Evolutionary conservation across 2,113 vertebrate genomes (phyloP), one percentile per base, ranked within the genome.

Genomic region (Arothron firmamentum): DNA sequence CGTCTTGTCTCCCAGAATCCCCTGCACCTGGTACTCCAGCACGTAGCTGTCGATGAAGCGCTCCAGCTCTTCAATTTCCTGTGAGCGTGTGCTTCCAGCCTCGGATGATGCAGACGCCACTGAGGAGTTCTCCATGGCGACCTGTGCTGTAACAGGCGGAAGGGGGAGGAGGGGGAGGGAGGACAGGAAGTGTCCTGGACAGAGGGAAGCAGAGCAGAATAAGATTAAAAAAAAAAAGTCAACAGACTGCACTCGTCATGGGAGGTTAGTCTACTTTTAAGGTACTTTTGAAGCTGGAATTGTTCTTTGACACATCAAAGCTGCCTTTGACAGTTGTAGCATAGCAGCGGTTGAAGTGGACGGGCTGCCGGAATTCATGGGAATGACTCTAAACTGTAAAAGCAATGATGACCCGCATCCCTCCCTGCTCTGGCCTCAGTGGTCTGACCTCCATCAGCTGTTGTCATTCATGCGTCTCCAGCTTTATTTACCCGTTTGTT

Each of bases 31-130:
- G 76, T 99, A 99, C 82, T 99, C 97, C 51, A 99, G 91, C 56
- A 99, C 95, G 0, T 98, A 99, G 88, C 96, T 98, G 89, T 99
- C 96, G 0, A 98, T 99, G 86, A 99, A 99, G 23, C 96, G 93
- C 65, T 99, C 96, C 75, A 98, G 89, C 87, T 99, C 96, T 77
- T 99, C 95, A 0, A 98, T 98, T 84, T 98, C 96, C 86, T 98
- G 97, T 1, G 97, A 99, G 67, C 96, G 95, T 14, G 94, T 95
- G 87, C 95, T 98, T 57, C 96, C 96, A 0, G 95, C 95, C 88
- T 97, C 96, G 0, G 97, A 99, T 11, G 97, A 99, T 46, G 97
- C 96, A 0, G 97, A 98, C 0, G 95, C 95, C 67, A 95, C 96
- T 0, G 97, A 99, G 0, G 95, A 98, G 90, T 92, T 98, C 87